Base-by-base conservation (phyloP, 2,113 vertebrate species). In the Apus apus region DNA sequence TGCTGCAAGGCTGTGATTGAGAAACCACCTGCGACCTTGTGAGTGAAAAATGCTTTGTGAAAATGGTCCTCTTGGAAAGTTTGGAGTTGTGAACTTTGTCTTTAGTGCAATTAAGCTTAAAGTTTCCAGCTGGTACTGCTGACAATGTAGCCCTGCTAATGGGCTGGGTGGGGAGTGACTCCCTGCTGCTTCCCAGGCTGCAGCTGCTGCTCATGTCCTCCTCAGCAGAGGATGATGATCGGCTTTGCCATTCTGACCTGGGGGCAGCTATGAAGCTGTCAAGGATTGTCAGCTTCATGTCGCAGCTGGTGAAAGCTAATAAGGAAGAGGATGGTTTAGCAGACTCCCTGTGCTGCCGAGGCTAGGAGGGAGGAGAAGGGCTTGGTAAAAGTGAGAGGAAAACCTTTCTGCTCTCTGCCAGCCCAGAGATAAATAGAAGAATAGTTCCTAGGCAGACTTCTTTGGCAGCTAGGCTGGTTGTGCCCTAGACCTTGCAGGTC, bases 211-310 rank as follows among this genome's bases (percentile, higher is more conserved):
- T 78, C 0, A 0, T 10, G 20, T 64, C 60, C 27, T 88, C 53
- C 62, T 90, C 64, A 12, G 53, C 62, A 64, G 43, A 51, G 38
- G 11, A 91, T 32, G 40, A n/a, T 66, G n/a, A 88, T 83, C 19
- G 3, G 26, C 76, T 94, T 84, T 95, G 88, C 85, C 76, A 7
- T 45, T 57, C 73, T 64, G 57, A 36, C 88, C 94, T 48, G 65
- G 57, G 34, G 82, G 40, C 83, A 89, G 53, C 92, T 84, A 27
- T 15, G 90, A 70, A 48, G 10, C 58, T 86, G 56, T 86, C 85
- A 60, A 19, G 68, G 38, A 48, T 43, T 88, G 79, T 89, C 90
- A 93, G 30, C 29, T 16, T 88, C 43, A 4, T 8, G 12, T 38
- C 64, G 54, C 0, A 1, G 43, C 32, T 64, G 65, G 68, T 8